Conservation (phyloP, 92 coral and sea anemone genomes). For the Desmophyllum pertusum region DNA sequence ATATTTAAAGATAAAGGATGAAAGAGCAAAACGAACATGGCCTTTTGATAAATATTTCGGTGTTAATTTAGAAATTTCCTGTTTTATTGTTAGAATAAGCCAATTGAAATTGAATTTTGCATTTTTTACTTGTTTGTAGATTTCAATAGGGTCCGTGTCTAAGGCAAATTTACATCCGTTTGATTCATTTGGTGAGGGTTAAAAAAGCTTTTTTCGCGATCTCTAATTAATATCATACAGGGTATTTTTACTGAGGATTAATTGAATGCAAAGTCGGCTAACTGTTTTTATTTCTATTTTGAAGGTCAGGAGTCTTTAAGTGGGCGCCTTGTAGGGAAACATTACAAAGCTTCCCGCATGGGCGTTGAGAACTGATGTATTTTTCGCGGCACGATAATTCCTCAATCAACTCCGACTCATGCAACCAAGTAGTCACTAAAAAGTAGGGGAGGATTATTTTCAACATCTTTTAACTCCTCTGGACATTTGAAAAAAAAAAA, state of each 20-base stretch:
- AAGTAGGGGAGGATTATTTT: not conserved
- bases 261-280: conserved; percentile 29
- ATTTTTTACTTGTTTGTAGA: not conserved
- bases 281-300: not conserved
- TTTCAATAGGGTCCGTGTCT: not conserved
- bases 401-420: not conserved
- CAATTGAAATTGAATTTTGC: not conserved
- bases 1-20: conserved; percentile 1
- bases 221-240: conserved; percentile 17
- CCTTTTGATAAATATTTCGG: not conserved
- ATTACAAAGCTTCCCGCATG: not conserved
- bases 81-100: not conserved
- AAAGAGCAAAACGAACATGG: not conserved
- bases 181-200: conserved; percentile 5
- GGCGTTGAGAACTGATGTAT: conserved; percentile 19
- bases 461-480: not conserved
- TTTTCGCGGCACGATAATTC: not conserved
- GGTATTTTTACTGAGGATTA: conserved; percentile 4
- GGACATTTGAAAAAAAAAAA: not conserved
- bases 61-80: conserved; percentile 24
- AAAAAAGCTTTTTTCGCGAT: not conserved
- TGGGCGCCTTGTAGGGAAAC: not conserved
- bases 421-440: not conserved
- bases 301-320: not conserved
- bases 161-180: not conserved